Conservation (phyloP, 2,888 invertebrate genomes). For the Luperina testacea region DNA sequence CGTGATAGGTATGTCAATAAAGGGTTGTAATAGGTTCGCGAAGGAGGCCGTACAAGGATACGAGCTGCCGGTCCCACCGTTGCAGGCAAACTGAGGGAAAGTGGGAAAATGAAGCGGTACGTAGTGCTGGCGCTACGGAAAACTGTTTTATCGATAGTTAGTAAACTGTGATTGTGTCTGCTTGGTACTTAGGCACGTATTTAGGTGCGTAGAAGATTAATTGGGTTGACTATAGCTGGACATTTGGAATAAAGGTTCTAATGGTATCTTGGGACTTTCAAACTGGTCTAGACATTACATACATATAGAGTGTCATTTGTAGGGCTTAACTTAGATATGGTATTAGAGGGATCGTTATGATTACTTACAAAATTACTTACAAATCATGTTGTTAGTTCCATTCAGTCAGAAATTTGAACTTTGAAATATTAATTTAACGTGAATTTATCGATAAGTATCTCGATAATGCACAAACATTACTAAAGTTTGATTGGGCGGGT, state of each 20-base stretch:
- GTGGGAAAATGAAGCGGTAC: constrained; percentile 79
- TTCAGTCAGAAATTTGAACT: background rate
- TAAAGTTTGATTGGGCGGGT: constrained; percentile 82
- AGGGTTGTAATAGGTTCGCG: constrained; percentile 51
- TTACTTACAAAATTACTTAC: background rate
- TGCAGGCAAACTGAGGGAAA: constrained; percentile 80
- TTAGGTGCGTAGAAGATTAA: constrained; percentile 23
- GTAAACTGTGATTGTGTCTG: constrained; percentile 29
- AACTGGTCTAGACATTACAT: background rate
- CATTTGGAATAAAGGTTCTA: background rate
- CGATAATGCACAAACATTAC: constrained; percentile 68
- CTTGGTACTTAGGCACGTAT: constrained; percentile 9
- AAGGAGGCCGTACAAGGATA: constrained; percentile 25
- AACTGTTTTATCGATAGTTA: constrained; percentile 68
- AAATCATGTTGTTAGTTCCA: background rate
- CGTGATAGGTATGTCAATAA: constrained; percentile 63
- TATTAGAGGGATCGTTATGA: background rate
- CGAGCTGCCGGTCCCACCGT: constrained; percentile 67
- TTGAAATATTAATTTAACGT: constrained; percentile 7
- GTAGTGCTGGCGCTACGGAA: constrained; percentile 72
- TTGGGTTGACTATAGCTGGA: constrained; percentile 12
- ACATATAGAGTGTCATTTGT: background rate
- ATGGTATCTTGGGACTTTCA: background rate
- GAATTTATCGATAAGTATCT: constrained; percentile 59
- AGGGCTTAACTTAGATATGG: background rate